Evolutionary conservation across 2,797 vertebrate genomes (phyloP), one percentile per base, ranked within the genome.

Genomic region (Paguma larvata): DNA sequence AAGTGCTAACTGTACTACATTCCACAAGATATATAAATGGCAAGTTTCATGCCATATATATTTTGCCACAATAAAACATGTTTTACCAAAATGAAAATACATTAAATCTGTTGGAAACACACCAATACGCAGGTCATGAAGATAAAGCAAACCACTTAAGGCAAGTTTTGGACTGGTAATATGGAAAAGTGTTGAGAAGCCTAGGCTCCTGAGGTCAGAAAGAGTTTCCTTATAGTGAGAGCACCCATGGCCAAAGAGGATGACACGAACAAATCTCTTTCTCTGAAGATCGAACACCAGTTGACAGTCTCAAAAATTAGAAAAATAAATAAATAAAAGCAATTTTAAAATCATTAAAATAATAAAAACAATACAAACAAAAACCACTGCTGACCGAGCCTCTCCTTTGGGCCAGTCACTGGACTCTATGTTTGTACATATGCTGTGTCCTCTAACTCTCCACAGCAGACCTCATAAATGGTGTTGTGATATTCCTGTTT

Each of bases 51-150:
- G 10, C n/a, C 67, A 88, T 19, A 53, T 34, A 6, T 59, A 56
- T 70, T 83, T 94, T 88, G 44, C 32, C 21, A 89, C 56, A 87
- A 80, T 59, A 68, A 53, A 92, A 95, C 85, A 79, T n/a, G n/a
- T 38, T 94, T 89, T 87, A 84, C n/a, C 82, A 65, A 91, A 95
- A 83, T 18, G 30, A 94, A 96, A 83, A 75, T 72, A 97, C 6
- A 80, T 62, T 44, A 67, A 85, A 92, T 80, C 5, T 82, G 8
- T 30, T 89, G 23, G 34, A 93, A 95, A 92, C 51, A 77, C 25
- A 59, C 27, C 62, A 96, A 56, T 12, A 5, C 30, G 30, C 44
- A 92, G 21, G 13, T 63, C 59, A 48, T 75, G 84, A 70, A 94
- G 53, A 62, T 53, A 86, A 72, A 85, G 51, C 68, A 6, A 80